A percentile compares a stretch with the other conserved stretches of the same genome.
Evolutionary conservation across 2,888 invertebrate species (phyloP).

Genomic region (Rugalucina vietnamica): DNA sequence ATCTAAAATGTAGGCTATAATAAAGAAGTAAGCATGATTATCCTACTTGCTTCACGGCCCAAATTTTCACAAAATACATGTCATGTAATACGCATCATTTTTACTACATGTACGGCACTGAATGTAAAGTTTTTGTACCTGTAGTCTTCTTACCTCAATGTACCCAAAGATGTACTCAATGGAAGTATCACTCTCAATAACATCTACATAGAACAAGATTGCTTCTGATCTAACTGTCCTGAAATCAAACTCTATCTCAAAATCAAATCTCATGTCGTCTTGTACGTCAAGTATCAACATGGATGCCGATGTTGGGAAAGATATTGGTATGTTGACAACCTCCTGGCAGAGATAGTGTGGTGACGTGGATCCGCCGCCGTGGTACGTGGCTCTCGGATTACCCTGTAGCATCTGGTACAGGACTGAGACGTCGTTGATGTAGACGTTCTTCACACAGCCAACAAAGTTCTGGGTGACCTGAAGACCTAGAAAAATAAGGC

Average conservation of each 20-base stretch:
- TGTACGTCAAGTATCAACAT: constrained; percentile 61
- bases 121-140: no score
- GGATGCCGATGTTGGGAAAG: constrained; percentile 74
- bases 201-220: constrained; percentile 70
- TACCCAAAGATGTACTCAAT: constrained; percentile 70
- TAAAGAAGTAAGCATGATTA: no score
- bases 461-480: constrained; percentile 93
- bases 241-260: constrained; percentile 76
- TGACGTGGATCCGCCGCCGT: constrained; percentile 65
- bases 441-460: constrained; percentile 95
- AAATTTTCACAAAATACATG: no score
- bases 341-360: constrained; percentile 72
- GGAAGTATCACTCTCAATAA: constrained; percentile 63
- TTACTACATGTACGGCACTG: no score
- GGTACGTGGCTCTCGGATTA: constrained; percentile 58
- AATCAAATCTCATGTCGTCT: constrained; percentile 51
- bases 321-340: constrained; percentile 74
- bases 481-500: constrained; percentile 85
- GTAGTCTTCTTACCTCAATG: constrained; percentile 76
- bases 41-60: no score
- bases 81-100: no score
- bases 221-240: constrained; percentile 72
- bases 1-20: no score
- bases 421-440: constrained; percentile 96
- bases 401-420: constrained; percentile 89